phyloP scores from a whole-genome alignment of 1,140 invertebrate genomes.

The Caenorhabditis briggsae region DNA sequence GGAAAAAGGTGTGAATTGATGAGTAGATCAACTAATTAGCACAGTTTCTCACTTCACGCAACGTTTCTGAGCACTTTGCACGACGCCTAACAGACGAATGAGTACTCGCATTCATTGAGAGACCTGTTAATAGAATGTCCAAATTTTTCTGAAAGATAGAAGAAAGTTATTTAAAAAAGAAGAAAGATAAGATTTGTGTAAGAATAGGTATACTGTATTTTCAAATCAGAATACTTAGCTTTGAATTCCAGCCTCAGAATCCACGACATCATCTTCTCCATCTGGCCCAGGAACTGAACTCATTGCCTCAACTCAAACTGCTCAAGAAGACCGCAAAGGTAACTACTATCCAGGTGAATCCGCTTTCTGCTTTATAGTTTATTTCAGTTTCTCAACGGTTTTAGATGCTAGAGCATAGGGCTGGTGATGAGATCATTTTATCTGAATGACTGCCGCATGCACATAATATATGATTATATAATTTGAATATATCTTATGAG shows the following conservation, averaged over 20 bases:
- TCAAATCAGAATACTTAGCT: no score
- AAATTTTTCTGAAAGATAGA: no score
- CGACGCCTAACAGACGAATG: not conserved
- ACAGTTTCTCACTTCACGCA: constrained; percentile 22
- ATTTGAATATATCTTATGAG: not conserved
- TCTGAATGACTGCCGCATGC: constrained; percentile 9
- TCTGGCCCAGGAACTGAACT: not conserved
- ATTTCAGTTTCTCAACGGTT: constrained; percentile 20
- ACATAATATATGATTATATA: not conserved
- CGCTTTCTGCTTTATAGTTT: constrained; percentile 54
- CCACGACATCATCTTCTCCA: not conserved
- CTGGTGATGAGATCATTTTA: constrained; percentile 24
- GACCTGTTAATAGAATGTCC: no score
- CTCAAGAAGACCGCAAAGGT: constrained; percentile 45
- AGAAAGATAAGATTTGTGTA: no score
- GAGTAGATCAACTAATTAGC: not conserved
- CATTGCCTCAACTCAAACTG: constrained; percentile 24
- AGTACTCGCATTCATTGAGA: no score
- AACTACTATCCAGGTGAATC: constrained; percentile 57
- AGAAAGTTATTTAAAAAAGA: no score
- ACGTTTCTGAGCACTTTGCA: not conserved
- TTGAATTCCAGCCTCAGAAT: not conserved
- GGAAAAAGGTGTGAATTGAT: constrained; percentile 19
- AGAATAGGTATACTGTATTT: no score
- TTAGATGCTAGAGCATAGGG: constrained; percentile 28